Evolutionary conservation across 2,797 vertebrate genomes (phyloP), one percentile per base, ranked within the genome.

Genomic region (Adrianichthys oophorus): DNA sequence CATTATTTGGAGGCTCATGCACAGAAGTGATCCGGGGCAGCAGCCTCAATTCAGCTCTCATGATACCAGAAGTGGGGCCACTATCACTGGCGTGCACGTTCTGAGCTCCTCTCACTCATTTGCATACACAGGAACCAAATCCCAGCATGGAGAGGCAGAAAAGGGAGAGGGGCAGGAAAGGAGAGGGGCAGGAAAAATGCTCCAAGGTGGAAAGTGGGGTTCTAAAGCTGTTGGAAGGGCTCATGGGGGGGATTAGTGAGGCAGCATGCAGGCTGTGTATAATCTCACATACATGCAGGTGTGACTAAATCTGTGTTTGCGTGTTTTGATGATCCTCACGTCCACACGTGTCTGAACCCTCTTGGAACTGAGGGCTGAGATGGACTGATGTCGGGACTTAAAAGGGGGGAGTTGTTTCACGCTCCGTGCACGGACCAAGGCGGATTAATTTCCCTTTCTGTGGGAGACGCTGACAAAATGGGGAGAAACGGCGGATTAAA

Each of bases 231-330:
- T 53, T 76, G 74, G 68, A 70, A 69, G 68, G 62, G 69, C 78
- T 83, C 52, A 48, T 51, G 46, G 60, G 46, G 60, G 72, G 83
- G 86, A 87, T 90, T 88, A 90, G 80, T 66, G 62, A 66, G 65
- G 48, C 45, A 58, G 68, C 65, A 66, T 32, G 52, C 61, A 67
- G 74, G 67, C 61, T 80, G 74, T 70, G 72, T 69, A 80, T 82
- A 72, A 76, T 68, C 74, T 76, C 74, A 77, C 78, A 82, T 74
- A 78, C 77, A 77, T 83, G 72, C 85, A 89, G 83, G 82, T 88
- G 81, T 84, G 80, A 86, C 82, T 80, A 87, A 87, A 83, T 82
- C 85, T 74, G 69, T 72, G 76, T 84, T 80, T 80, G 83, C 69
- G 72, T 79, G 74, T 70, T 83, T 66, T 71, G 71, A 74, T 77